Evolutionary conservation across 2,888 invertebrate species (phyloP).

Genomic region (Callosobruchus maculatus): DNA sequence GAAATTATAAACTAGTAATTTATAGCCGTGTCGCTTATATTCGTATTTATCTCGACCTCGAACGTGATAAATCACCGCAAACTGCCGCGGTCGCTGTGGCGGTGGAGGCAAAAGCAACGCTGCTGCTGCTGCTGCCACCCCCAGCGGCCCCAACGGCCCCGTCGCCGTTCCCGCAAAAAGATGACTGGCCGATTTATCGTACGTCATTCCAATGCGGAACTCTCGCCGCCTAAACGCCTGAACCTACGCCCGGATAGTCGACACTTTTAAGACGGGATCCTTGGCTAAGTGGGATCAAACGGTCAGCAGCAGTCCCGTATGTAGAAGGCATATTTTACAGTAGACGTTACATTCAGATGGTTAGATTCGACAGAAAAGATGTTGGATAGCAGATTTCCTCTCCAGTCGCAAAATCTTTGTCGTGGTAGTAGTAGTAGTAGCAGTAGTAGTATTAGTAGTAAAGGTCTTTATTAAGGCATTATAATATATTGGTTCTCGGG

Average conservation of each 20-base stretch:
- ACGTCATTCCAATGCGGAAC: neutral
- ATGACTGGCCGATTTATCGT: neutral
- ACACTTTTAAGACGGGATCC: neutral
- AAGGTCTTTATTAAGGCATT: no score
- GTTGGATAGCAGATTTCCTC: no score
- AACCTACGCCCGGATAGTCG: neutral
- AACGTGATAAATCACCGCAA: constrained; percentile 1
- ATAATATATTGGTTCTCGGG: no score
- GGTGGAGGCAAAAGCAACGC: neutral
- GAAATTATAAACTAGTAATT: constrained; percentile 2
- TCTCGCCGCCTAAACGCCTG: neutral
- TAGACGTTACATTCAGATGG: no score
- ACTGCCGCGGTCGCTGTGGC: neutral
- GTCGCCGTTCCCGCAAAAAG: neutral
- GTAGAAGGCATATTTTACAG: neutral
- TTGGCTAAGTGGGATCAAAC: neutral
- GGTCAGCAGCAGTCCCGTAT: neutral
- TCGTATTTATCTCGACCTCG: neutral
- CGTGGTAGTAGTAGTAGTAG: no score
- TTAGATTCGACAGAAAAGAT: no score
- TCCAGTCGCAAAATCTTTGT: no score
- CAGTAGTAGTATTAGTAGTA: no score
- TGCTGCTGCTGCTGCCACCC: neutral
- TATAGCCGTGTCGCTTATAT: neutral
- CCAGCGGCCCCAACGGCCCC: neutral